Evolutionary conservation across 2,113 vertebrate species (phyloP).

Genomic region (Chaenocephalus aceratus): DNA sequence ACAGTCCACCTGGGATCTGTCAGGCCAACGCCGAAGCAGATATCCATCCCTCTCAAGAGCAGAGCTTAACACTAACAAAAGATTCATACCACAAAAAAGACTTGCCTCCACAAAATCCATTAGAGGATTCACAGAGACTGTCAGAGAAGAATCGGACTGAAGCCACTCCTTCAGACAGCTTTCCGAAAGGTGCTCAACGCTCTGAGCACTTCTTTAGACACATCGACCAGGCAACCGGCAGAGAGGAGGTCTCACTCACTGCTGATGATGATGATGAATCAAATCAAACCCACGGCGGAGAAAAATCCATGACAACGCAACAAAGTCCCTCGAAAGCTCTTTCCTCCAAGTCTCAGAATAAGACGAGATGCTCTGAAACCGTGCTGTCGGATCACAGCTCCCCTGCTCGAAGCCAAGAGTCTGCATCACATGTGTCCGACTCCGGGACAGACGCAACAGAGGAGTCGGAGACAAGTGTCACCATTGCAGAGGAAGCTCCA

Average conservation of each 20-base stretch:
- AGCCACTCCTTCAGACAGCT: not conserved
- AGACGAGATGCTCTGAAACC: not conserved
- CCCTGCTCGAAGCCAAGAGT: conserved; percentile 6
- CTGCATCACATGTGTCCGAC: not conserved
- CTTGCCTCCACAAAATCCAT: not conserved
- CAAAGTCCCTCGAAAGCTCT: not conserved
- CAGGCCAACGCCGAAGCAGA: not conserved
- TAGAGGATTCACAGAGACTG: not conserved
- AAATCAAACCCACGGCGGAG: not conserved
- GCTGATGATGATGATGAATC: not conserved
- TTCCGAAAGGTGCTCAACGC: not conserved
- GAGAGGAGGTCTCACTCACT: not conserved
- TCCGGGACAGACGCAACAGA: conserved; percentile 8
- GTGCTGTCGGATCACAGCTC: not conserved
- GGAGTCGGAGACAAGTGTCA: conserved; percentile 12
- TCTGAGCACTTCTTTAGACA: not conserved
- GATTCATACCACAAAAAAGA: not conserved
- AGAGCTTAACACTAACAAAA: not conserved
- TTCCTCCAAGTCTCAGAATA: too few species aligned
- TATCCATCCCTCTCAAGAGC: not conserved
- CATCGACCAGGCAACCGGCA: not conserved
- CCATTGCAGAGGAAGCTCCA: not conserved
- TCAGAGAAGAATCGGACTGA: not conserved
- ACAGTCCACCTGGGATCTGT: not conserved
- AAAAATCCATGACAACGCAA: not conserved